Evolutionary conservation across 2,113 vertebrate genomes (phyloP), one percentile per base, ranked within the genome.

Genomic region (Chaetodon trifascialis): DNA sequence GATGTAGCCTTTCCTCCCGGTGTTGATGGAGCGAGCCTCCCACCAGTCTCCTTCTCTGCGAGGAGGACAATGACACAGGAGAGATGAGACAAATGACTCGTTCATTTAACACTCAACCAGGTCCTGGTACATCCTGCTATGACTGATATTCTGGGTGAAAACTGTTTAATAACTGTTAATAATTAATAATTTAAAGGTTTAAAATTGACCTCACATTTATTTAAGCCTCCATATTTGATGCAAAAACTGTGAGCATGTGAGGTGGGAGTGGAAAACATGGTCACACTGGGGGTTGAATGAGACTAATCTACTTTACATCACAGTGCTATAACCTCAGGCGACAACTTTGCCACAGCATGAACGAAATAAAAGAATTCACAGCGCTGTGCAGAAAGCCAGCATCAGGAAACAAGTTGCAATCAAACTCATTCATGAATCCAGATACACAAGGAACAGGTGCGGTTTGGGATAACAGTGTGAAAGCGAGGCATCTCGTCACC

Each of bases 21-120:
- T 99, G 92, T 97, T 98, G 94, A 99, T 99, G 88, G 98, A 99
- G 88, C 97, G 96, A 72, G 98, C 98, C 96, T 99, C 98, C 98
- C 98, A 99, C 98, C 98, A 99, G 95, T 99, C 98, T 92, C 98
- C 98, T 94, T 99, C 98, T 90, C 98, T 99, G 92, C 85, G n/a
- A 88, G 72, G 73, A 67, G 64, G 56, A 84, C 51, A 70, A 51
- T 4, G 69, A 79, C 44, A 86, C 34, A 44, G 14, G 59, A 81
- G 23, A 70, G 30, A 68, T 46, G 30, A 85, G 36, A 86, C 2
- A 16, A n/a, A 78, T 17, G 30, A 23, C 44, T 77, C 19, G 63
- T 5, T 72, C 72, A 51, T 62, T 73, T 58, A 72, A 76, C 44
- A 49, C 56, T 76, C 70, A 73, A 25, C 54, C 58, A 16, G 79